Evolutionary conservation across 2,888 invertebrate genomes (phyloP).

Genomic region (Acrocyrtus sp.): DNA sequence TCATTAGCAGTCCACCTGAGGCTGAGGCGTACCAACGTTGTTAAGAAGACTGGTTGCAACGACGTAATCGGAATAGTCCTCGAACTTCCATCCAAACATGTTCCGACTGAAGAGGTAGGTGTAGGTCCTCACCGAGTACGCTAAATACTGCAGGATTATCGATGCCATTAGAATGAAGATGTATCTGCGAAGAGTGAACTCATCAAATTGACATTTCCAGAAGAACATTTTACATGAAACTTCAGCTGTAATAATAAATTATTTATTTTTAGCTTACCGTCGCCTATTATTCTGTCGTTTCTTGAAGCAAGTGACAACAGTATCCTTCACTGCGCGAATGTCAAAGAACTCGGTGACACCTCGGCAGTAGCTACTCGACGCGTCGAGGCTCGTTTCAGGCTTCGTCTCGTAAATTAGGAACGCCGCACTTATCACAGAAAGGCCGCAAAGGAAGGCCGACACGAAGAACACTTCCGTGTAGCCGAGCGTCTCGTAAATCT

Average conservation of each 20-base stretch:
- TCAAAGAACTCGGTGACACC: constrained; percentile 19
- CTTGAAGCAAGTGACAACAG: constrained; percentile 71
- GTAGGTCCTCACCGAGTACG: constrained; percentile 21
- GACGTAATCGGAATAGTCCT: constrained; percentile 73
- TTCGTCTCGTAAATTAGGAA: constrained; percentile 22
- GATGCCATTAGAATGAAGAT: constrained; percentile 25
- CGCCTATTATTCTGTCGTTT: constrained; percentile 71
- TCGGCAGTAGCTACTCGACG: neutral
- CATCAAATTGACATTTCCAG: no score
- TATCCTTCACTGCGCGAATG: constrained; percentile 69
- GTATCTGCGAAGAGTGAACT: constrained; percentile 19
- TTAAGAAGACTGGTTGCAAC: constrained; percentile 69
- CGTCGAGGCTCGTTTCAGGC: constrained; percentile 10
- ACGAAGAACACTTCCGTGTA: constrained; percentile 19
- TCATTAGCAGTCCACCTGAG: constrained; percentile 69
- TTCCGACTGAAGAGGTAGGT: constrained; percentile 73
- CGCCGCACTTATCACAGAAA: constrained; percentile 31
- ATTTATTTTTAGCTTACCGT: no score
- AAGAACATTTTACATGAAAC: neutral
- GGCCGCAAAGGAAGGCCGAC: constrained; percentile 10
- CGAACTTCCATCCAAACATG: constrained; percentile 75
- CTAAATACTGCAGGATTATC: constrained; percentile 22
- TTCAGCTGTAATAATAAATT: neutral
- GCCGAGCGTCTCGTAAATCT: constrained; percentile 59
- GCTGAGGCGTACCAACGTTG: constrained; percentile 67